These are phyloP conservation scores for Drosophila prostipennis DNA, from an alignment of 2,888 invertebrate genomes.

Conservation along the genomic window DNA sequence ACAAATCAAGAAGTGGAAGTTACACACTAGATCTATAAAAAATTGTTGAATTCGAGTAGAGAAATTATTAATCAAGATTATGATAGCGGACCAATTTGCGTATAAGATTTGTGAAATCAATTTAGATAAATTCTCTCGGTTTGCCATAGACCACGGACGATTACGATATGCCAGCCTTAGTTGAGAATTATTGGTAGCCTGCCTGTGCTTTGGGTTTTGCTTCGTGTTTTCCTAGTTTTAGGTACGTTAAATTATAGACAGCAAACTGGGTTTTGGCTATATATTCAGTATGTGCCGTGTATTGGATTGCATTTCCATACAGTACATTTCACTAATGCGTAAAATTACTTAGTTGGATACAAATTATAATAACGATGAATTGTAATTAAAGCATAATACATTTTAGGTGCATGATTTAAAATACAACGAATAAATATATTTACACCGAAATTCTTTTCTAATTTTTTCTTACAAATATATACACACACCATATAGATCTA, in stretches of 20 bases:
- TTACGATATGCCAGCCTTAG: slow-evolving; percentile 56
- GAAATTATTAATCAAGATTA: slow-evolving; percentile 78
- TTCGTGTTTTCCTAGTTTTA: slow-evolving; percentile 66
- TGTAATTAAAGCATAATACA: slow-evolving; percentile 56
- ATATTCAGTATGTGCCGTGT: slow-evolving; percentile 48
- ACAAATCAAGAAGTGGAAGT: slow-evolving; percentile 35
- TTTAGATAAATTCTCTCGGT: slow-evolving; percentile 75
- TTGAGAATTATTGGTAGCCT: slow-evolving; percentile 54
- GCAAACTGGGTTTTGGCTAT: slow-evolving; percentile 60
- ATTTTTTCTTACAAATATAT: slow-evolving; percentile 69
- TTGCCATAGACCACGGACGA: slow-evolving; percentile 63
- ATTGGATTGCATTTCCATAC: slow-evolving; percentile 44
- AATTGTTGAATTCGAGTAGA: slow-evolving; percentile 77
- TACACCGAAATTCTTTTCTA: slow-evolving; percentile 69
- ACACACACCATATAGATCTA: slow-evolving; percentile 48
- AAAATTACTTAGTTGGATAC: slow-evolving; percentile 55
- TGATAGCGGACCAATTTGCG: slow-evolving; percentile 84
- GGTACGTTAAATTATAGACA: slow-evolving; percentile 54
- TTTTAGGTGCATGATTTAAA: slow-evolving; percentile 69
- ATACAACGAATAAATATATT: slow-evolving; percentile 82
- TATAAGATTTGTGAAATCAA: slow-evolving; percentile 81
- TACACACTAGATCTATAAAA: slow-evolving; percentile 57
- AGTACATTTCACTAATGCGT: slow-evolving; percentile 53
- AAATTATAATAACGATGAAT: slow-evolving; percentile 51
- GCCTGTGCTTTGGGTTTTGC: slow-evolving; percentile 57